Conservation (phyloP, 2,888 invertebrate species). For the Blomia tropicalis region DNA sequence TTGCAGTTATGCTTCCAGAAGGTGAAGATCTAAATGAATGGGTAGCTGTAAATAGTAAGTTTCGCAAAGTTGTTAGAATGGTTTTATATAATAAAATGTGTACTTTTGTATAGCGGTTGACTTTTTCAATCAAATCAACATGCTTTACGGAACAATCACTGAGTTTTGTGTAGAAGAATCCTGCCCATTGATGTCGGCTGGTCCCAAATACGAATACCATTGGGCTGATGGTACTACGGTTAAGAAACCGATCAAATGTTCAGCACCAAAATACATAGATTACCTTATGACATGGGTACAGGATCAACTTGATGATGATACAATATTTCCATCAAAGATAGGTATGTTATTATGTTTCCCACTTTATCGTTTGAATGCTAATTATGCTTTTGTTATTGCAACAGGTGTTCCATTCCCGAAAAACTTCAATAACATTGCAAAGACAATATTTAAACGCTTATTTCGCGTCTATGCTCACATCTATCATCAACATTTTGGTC, state of each 20-base stretch:
- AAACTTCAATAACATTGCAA: slow-evolving; percentile 88
- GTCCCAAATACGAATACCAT: slow-evolving; percentile 97
- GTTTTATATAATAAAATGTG: background rate
- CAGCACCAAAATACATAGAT: slow-evolving; percentile 96
- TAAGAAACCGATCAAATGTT: slow-evolving; percentile 96
- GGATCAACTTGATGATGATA: slow-evolving; percentile 96
- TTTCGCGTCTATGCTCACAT: slow-evolving; percentile 99
- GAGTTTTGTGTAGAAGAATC: slow-evolving; percentile 96
- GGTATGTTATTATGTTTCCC: too few species aligned
- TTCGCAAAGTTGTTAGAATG: slow-evolving; percentile 8
- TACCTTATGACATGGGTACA: slow-evolving; percentile 99
- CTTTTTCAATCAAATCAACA: slow-evolving; percentile 99
- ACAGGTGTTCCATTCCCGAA: slow-evolving; percentile 90
- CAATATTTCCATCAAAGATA: slow-evolving; percentile 93
- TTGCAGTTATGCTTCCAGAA: slow-evolving; percentile 90
- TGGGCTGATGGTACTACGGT: slow-evolving; percentile 98
- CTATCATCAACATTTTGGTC: slow-evolving; percentile 96
- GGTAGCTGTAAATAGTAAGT: slow-evolving; percentile 92
- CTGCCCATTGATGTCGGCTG: slow-evolving; percentile 95
- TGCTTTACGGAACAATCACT: slow-evolving; percentile 98
- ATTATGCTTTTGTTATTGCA: too few species aligned
- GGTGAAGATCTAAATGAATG: slow-evolving; percentile 99
- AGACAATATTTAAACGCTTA: slow-evolving; percentile 90
- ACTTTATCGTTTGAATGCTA: too few species aligned
- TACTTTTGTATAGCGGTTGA: slow-evolving; percentile 48